A percentile compares a stretch with the other conserved stretches of the same genome.
These are phyloP conservation scores for Tenualosa thibaudeaui DNA, from an alignment of 2,797 vertebrate genomes.

Conservation along the genomic window DNA sequence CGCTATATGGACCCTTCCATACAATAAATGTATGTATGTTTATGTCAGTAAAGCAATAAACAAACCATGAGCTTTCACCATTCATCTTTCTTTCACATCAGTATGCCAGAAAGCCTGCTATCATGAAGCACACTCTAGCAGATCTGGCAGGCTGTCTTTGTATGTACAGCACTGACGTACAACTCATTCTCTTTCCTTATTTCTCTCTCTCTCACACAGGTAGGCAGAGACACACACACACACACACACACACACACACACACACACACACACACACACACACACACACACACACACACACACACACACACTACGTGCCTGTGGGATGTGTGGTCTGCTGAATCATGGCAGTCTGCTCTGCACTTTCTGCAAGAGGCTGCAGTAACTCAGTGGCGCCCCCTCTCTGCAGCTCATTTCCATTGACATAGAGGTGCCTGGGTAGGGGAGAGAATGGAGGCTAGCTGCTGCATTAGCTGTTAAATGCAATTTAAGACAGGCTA, in stretches of 20 bases:
- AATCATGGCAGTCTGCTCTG: slow-evolving; percentile 37
- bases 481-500: no score
- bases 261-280: background rate
- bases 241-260: background rate
- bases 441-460: background rate
- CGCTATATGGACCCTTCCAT: background rate
- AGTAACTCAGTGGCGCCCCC: slow-evolving; percentile 62
- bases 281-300: background rate
- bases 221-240: background rate
- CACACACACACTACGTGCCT: slow-evolving; percentile 25
- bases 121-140: background rate
- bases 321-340: slow-evolving; percentile 27
- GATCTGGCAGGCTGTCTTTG: background rate
- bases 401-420: slow-evolving; percentile 63
- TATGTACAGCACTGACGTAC: background rate
- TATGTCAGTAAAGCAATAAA: background rate
- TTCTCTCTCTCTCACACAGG: background rate
- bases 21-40: background rate
- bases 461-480: background rate
- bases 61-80: background rate
- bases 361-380: slow-evolving; percentile 53
- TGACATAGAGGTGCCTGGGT: slow-evolving; percentile 61
- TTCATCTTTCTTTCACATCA: background rate
- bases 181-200: background rate
- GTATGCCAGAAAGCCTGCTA: background rate